Evolutionary conservation across 2,888 invertebrate genomes (phyloP).

Genomic region (Andrena trimmerana): DNA sequence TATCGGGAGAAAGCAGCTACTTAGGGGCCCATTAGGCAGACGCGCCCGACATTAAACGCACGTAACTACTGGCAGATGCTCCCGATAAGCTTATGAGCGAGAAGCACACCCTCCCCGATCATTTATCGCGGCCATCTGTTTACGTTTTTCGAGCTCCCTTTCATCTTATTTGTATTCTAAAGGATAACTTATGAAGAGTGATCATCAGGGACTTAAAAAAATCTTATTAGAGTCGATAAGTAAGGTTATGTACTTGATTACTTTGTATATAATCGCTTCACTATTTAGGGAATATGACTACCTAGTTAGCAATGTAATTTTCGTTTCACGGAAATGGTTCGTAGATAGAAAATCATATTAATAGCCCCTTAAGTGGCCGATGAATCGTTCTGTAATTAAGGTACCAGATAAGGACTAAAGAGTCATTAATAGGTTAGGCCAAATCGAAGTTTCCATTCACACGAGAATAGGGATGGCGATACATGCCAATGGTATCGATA

Average conservation of each 20-base stretch:
- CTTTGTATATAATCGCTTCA: no score
- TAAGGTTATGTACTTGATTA: no score
- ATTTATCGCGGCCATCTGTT: not conserved
- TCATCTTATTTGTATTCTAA: not conserved
- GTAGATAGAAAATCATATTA: not conserved
- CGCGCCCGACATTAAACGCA: not conserved
- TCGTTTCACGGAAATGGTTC: no score
- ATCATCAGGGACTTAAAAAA: no score
- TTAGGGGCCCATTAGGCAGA: not conserved
- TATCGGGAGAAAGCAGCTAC: constrained; percentile 2
- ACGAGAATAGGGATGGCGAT: no score
- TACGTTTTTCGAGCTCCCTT: not conserved
- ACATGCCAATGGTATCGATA: no score
- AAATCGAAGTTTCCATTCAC: no score
- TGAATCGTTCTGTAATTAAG: constrained; percentile 7
- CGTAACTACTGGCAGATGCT: constrained; percentile 1
- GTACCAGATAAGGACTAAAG: constrained; percentile 34
- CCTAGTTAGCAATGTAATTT: no score
- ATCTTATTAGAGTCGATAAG: no score
- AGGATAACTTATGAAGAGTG: no score
- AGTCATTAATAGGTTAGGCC: constrained; percentile 17
- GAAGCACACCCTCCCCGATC: not conserved
- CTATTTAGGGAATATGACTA: no score
- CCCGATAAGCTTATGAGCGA: constrained; percentile 1
- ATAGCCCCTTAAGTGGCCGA: not conserved